Base-by-base conservation (phyloP, 2,888 invertebrate genomes). In the Cerceris ruficornis region DNA sequence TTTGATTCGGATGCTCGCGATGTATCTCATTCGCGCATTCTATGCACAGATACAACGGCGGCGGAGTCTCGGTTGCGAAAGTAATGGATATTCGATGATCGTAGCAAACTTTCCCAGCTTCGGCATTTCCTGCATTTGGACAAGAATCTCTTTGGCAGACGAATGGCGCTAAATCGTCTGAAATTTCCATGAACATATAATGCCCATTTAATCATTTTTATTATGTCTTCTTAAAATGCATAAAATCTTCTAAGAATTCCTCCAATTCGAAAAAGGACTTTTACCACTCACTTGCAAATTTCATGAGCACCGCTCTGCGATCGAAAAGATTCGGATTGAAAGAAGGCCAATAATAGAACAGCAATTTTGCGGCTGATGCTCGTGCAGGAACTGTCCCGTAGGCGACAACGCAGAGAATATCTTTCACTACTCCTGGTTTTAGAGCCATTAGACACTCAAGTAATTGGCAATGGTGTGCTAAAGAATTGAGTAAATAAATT, bases 321-420 rank as follows among this genome's bases (percentile, higher is more conserved):
- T 99, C 99, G 88, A 98, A 97, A 7, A 98, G 95, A 90, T 97
- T 97, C 39, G 98, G 97, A 93, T 99, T 98, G 89, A 99, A 97
- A 5, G 98, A 97, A 6, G 99, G 99, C 99, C 99, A 99, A 93
- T 99, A 99, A 93, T 99, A 98, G 93, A 99, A 99, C 62, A 99
- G 94, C 52, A 99, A 94, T 93, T 99, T 98, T 67, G 98, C 98
- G 0, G 99, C 99, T 0, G 98, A 98, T n/a, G 98, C 96, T 65
- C 98, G 93, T 0, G 99, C 97, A 65, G 97, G 96, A 81, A 97
- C 96, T 0, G 99, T 98, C 58, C 99, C 99, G 93, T 99, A 98
- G 11, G 99, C 99, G 82, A 99, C 97, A 46, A 99, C 98, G 91
- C 98, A 97, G 46, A 99, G 94, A 75, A 99, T 95, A 92, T 99